Conservation (phyloP, 1,140 invertebrate genomes). For the Bombus confusus region DNA sequence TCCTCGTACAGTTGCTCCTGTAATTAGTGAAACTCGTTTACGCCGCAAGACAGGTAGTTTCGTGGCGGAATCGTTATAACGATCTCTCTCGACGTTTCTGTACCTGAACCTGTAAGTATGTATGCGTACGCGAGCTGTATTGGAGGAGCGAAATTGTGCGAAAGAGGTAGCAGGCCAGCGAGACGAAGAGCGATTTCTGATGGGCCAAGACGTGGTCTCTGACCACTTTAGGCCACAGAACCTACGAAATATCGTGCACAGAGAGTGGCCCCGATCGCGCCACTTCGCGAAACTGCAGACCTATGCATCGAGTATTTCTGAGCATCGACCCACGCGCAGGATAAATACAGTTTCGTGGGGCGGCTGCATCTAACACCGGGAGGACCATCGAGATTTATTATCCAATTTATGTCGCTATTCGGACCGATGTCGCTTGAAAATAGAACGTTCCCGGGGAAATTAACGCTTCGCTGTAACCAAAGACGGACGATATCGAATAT, state of each 20-base stretch:
- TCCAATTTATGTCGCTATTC: constrained; percentile 45
- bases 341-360: constrained; percentile 20
- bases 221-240: constrained; percentile 8
- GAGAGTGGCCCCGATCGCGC: neutral
- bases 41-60: constrained; percentile 64
- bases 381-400: constrained; percentile 37
- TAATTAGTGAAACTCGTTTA: constrained; percentile 70
- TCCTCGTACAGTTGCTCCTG: constrained; percentile 36
- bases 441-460: constrained; percentile 26
- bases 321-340: neutral
- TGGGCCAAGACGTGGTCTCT: constrained; percentile 38
- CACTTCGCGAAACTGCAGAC: constrained; percentile 31
- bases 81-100: constrained; percentile 13
- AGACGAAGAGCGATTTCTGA: constrained; percentile 25
- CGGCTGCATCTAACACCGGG: neutral
- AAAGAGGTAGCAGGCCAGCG: neutral
- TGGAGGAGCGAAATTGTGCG: neutral
- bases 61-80: constrained; percentile 59
- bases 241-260: constrained; percentile 21
- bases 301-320: constrained; percentile 28
- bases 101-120: constrained; percentile 10
- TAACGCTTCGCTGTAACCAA: neutral
- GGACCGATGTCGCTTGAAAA: constrained; percentile 12
- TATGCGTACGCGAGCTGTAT: neutral
- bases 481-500: constrained; percentile 13